Percentiles rank a stretch among this genome's conserved stretches.
Conservation (phyloP, 2,888 invertebrate genomes). For the Bhutanitis thaidina region DNA sequence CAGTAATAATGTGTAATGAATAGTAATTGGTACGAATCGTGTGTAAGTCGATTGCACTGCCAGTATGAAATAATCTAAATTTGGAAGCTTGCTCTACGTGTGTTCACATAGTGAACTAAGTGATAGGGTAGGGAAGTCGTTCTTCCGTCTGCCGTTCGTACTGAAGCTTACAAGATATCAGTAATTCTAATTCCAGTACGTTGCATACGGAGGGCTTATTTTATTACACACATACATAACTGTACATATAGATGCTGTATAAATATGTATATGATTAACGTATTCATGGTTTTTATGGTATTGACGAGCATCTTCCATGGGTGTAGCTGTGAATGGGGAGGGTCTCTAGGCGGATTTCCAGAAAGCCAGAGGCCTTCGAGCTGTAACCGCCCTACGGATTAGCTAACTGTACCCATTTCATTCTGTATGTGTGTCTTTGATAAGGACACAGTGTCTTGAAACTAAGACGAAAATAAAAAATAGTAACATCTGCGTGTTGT, state of each 20-base stretch:
- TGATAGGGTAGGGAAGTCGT: constrained; percentile 36
- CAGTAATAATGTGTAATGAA: constrained; percentile 25
- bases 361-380: not conserved
- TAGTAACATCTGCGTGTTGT: constrained; percentile 64
- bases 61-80: constrained; percentile 51
- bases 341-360: not conserved
- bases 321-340: constrained; percentile 1
- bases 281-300: constrained; percentile 55
- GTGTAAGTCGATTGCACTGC: constrained; percentile 67
- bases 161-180: not conserved
- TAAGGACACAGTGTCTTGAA: constrained; percentile 66
- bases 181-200: not conserved
- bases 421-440: constrained; percentile 68
- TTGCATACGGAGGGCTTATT: constrained; percentile 33
- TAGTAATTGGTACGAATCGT: constrained; percentile 42
- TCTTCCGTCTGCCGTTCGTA: not conserved
- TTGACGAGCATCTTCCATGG: constrained; percentile 55
- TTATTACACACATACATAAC: constrained; percentile 53
- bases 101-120: constrained; percentile 62
- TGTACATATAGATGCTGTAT: constrained; percentile 78
- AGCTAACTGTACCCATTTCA: constrained; percentile 31
- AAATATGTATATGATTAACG: constrained; percentile 68
- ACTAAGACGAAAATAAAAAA: constrained; percentile 70
- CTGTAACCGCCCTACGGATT: constrained; percentile 2
- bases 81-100: constrained; percentile 47